Evolutionary conservation across 2,113 vertebrate species (phyloP).

Genomic region (Apteryx owenii): DNA sequence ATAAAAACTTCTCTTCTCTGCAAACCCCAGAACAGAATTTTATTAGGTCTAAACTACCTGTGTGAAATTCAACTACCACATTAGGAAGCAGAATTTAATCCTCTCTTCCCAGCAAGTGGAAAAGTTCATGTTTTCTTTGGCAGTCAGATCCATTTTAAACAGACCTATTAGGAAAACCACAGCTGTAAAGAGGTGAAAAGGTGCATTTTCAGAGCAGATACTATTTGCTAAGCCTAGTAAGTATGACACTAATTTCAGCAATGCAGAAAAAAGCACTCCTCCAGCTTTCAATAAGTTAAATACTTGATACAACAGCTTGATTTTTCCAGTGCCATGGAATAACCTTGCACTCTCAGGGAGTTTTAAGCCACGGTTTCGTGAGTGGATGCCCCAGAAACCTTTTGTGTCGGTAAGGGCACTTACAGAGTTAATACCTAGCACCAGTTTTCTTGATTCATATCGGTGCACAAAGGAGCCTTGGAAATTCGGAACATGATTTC

Average conservation of each 20-base stretch:
- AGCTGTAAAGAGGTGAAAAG: conserved; percentile 2
- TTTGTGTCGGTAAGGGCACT: fast-evolving
- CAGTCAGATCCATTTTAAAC: conserved; percentile 23
- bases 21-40: neutral
- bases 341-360: neutral
- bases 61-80: conserved; percentile 15
- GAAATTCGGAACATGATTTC: neutral
- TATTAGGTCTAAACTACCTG: conserved; percentile 26
- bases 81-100: conserved; percentile 39
- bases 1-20: neutral
- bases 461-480: neutral
- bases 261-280: neutral
- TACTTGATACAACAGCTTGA: neutral
- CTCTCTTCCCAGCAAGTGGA: conserved; percentile 32
- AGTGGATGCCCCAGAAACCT: neutral
- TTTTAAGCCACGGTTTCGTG: neutral
- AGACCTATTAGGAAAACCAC: conserved; percentile 38
- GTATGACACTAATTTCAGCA: neutral
- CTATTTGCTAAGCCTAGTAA: neutral
- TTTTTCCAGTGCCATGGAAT: neutral
- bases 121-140: conserved; percentile 48
- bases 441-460: no score
- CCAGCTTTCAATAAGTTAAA: neutral
- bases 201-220: neutral
- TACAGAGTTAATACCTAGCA: no score